Percentiles rank a stretch among this genome's conserved stretches.
phyloP scores from a whole-genome alignment of 2,888 invertebrate species.

The Agrotis clavis region DNA sequence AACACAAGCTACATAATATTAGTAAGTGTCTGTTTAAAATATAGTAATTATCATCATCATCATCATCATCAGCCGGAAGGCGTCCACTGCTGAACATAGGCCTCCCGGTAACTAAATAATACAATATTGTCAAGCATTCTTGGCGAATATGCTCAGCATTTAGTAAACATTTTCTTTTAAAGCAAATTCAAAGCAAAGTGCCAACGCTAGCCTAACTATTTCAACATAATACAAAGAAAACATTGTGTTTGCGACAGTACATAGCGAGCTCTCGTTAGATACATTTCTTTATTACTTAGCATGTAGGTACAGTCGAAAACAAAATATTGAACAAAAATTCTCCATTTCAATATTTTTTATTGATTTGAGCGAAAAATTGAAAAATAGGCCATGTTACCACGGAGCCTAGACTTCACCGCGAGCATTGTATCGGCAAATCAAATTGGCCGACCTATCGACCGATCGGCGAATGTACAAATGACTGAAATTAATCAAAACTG shows the following conservation, averaged over 20 bases:
- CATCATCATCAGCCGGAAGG: too few species aligned
- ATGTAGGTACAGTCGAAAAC: constrained; percentile 53
- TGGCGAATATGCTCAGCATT: background rate
- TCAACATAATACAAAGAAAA: constrained; percentile 42
- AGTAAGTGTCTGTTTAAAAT: background rate
- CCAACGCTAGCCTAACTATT: constrained; percentile 6
- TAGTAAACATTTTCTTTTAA: background rate
- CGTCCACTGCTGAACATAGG: too few species aligned
- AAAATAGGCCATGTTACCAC: constrained; percentile 48
- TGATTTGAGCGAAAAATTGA: constrained; percentile 17
- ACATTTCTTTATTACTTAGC: constrained; percentile 65
- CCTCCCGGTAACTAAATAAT: too few species aligned
- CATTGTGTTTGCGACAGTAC: constrained; percentile 38
- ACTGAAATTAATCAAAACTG: constrained; percentile 58
- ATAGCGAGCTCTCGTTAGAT: constrained; percentile 26
- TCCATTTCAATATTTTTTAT: constrained; percentile 40
- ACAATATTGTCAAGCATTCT: background rate
- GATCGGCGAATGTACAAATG: constrained; percentile 36
- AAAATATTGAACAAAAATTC: constrained; percentile 48
- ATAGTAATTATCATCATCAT: too few species aligned
- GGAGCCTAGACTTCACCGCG: constrained; percentile 6
- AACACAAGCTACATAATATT: background rate
- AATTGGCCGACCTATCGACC: constrained; percentile 34
- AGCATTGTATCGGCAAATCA: constrained; percentile 42
- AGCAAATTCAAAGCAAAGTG: background rate